Conservation (phyloP, 2,888 invertebrate species). For the Yponomeuta cagnagella region DNA sequence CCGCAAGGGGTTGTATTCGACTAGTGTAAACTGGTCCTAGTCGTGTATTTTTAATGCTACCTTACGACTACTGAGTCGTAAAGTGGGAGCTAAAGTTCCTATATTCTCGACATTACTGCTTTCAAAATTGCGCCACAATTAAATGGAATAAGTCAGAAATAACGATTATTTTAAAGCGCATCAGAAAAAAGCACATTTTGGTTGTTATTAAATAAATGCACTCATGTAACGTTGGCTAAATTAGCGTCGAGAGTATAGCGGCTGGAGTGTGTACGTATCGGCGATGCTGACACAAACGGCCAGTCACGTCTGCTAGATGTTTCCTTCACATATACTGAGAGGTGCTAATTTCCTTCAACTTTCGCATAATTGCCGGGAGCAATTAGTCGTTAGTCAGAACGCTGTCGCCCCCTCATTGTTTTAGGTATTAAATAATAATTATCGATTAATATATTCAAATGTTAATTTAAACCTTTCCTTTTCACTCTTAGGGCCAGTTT, state of each 20-base stretch:
- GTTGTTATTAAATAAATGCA: neutral
- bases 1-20: too few relatives aligned
- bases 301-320: neutral
- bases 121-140: too few relatives aligned
- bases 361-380: neutral
- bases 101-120: too few relatives aligned
- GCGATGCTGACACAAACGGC: neutral
- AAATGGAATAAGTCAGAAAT: too few relatives aligned
- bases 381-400: neutral
- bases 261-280: neutral
- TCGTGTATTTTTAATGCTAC: too few relatives aligned
- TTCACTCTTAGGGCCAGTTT: conserved; percentile 36
- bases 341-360: neutral
- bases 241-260: neutral
- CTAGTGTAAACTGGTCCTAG: too few relatives aligned
- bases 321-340: neutral
- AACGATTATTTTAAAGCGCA: too few relatives aligned
- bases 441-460: conserved; percentile 58
- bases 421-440: conserved; percentile 41
- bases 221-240: too few relatives aligned
- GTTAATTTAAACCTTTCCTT: conserved; percentile 44
- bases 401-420: conserved; percentile 38
- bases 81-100: too few relatives aligned
- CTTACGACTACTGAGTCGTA: too few relatives aligned
- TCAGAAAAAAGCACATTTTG: neutral